Evolutionary conservation across 53 echinoderm and acorn worm species (phyloP).

Genomic region (Crossaster papposus): DNA sequence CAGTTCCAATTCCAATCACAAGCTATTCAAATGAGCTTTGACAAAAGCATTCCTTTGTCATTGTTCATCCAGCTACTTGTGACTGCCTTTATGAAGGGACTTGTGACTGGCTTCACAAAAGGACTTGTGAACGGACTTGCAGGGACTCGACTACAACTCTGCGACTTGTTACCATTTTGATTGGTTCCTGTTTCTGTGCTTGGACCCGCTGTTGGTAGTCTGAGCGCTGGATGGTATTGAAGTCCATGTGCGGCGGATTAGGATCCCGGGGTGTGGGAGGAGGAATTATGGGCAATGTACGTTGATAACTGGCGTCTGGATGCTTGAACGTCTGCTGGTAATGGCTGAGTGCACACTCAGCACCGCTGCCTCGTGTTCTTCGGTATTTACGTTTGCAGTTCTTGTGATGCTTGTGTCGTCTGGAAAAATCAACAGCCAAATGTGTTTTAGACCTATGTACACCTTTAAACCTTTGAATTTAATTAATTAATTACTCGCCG

Average conservation of each 20-base stretch:
- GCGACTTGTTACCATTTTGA: slow-evolving; percentile 76
- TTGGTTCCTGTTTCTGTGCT: slow-evolving; percentile 62
- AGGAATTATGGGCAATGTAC: slow-evolving; percentile 79
- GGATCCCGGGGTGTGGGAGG: slow-evolving; percentile 90
- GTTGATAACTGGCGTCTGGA: slow-evolving; percentile 50
- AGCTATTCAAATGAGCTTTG: too few species aligned
- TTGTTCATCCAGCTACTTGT: too few species aligned
- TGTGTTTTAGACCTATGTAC: neutral
- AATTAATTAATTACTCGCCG: too few species aligned
- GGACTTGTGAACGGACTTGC: too few species aligned
- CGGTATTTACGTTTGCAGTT: slow-evolving; percentile 73
- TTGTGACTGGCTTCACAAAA: too few species aligned
- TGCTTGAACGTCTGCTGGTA: slow-evolving; percentile 79
- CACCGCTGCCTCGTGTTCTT: slow-evolving; percentile 21
- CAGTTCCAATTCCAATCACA: too few species aligned
- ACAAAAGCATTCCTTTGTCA: too few species aligned
- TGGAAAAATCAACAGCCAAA: slow-evolving; percentile 16
- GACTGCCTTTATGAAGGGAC: too few species aligned
- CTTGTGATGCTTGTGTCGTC: slow-evolving; percentile 82
- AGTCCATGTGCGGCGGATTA: slow-evolving; percentile 87
- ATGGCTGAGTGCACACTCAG: slow-evolving; percentile 74
- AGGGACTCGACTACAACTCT: too few species aligned
- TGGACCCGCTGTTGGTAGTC: slow-evolving; percentile 73
- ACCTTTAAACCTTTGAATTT: too few species aligned
- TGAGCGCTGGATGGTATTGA: slow-evolving; percentile 81